These are phyloP conservation scores for Myotis davidii DNA, from an alignment of 2,113 vertebrate genomes.

Conservation along the genomic window DNA sequence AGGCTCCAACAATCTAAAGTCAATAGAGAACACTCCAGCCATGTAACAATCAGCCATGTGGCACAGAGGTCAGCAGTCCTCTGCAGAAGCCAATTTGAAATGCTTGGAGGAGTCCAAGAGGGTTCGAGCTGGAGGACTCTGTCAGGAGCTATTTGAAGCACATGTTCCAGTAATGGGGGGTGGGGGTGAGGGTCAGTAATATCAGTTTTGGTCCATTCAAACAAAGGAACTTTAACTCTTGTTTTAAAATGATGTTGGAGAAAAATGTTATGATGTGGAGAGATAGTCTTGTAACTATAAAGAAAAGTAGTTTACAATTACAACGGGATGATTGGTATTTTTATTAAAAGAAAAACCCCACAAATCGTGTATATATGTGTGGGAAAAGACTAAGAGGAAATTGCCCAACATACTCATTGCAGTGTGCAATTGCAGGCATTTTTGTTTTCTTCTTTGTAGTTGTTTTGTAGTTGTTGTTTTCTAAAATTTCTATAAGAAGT, in stretches of 20 bases:
- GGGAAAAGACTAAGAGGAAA: slow-evolving; percentile 25
- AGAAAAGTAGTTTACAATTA: slow-evolving; percentile 9
- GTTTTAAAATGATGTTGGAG: slow-evolving; percentile 25
- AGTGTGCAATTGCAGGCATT: not conserved
- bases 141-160: not conserved
- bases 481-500: slow-evolving; percentile 23
- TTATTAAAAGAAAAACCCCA: not conserved
- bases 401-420: not conserved
- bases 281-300: slow-evolving; percentile 21
- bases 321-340: slow-evolving; percentile 4
- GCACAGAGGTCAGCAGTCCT: slow-evolving; percentile 53
- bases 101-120: slow-evolving; percentile 21
- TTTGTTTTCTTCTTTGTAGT: slow-evolving; percentile 16
- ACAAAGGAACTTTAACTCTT: slow-evolving; percentile 11
- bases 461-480: slow-evolving; percentile 45
- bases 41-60: slow-evolving; percentile 19
- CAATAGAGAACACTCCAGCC: slow-evolving; percentile 54
- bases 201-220: slow-evolving; percentile 17
- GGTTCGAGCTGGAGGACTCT: not conserved
- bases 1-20: slow-evolving; percentile 62
- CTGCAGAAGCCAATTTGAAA: slow-evolving; percentile 48
- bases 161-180: not conserved
- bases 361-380: not conserved
- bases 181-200: not conserved
- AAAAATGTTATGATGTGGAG: not conserved